Evolutionary conservation across 2,113 vertebrate genomes (phyloP), one percentile per base, ranked within the genome.

Genomic region (Acanthochromis polyacanthus): DNA sequence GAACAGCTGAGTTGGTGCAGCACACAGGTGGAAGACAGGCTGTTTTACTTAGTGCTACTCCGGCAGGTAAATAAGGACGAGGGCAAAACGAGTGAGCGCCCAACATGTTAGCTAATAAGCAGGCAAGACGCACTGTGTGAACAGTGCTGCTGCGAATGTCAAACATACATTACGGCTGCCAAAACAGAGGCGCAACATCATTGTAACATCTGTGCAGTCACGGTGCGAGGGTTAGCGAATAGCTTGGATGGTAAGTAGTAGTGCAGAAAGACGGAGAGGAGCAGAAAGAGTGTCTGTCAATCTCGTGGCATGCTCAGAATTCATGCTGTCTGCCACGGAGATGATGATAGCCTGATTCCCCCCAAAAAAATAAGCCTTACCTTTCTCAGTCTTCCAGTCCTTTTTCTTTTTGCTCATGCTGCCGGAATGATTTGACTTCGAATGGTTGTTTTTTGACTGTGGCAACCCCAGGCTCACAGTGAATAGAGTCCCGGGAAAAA

Each of bases 341-440:
- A 82, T 70, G 58, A 80, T 82, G 81, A 91, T 78, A 85, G 81
- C 88, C 62, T 75, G 67, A 88, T 65, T 57, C 56, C 75, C 25
- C 76, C 56, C 25, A 7, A 8, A 36, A 87, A 91, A 93, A 93
- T 80, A 92, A 89, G 82, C 83, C 93, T 94, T 95, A 95, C 95
- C 95, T 95, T 94, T 95, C 68, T 95, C 95, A 81, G 87, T 89
- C 91, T 90, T 95, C 95, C 95, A 95, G 87, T 95, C 95, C 93
- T 95, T 95, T 95, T 95, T 95, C 95, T 95, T 95, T 92, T 95
- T 95, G 92, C 93, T 95, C 95, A 95, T 95, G 90, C 90, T 95
- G 91, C 94, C 94, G 93, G 93, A 91, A 69, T 94, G 92, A 70
- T 91, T 86, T 85, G 94, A 94, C 93, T 95, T 95, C 82, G 89